Evolutionary conservation across 2,797 vertebrate genomes (phyloP), one percentile per base, ranked within the genome.

Genomic region (Parauchenoglanis ngamensis): DNA sequence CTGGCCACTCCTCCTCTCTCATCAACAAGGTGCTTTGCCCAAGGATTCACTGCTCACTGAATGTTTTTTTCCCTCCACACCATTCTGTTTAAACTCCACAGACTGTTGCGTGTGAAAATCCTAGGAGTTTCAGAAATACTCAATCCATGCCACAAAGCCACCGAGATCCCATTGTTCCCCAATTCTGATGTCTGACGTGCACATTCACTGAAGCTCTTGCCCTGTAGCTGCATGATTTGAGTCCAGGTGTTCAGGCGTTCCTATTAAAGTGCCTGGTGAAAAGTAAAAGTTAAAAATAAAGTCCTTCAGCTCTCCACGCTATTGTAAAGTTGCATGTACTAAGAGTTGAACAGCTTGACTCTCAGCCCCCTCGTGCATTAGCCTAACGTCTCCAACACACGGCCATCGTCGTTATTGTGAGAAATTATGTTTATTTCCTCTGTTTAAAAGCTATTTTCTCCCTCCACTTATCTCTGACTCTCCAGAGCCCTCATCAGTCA

Each of bases 371-470:
- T 46, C 7, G 7, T 44, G 80, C 68, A 75, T 19, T 68, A 57
- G 63, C 40, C 31, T 59, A 57, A 28, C 77, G 23, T 79, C 77
- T 79, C 77, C 12, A 79, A 0, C 57, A 63, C 78, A 77, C 7
- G 3, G 35, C 59, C 59, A 15, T 78, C 31, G 28, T 87, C 57
- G 25, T 73, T 81, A 88, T 21, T 80, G 40, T 80, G 44, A 88
- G 67, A 85, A 85, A 88, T 85, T 88, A 73, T 65, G 87, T 88
- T 85, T 81, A 80, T 85, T 87, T 84, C 87, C 73, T 84, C 82
- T 28, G 75, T 87, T 87, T 87, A 84, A 87, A 70, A 78, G 73
- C 87, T 87, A 87, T 84, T 84, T 84, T 87, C 87, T 84, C 25
- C 40, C 19, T 73, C 59, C 8, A 40, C 72, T 87, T 87, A 87